Evolutionary conservation across 2,113 vertebrate species (phyloP).

Genomic region (Eurypyga helias): DNA sequence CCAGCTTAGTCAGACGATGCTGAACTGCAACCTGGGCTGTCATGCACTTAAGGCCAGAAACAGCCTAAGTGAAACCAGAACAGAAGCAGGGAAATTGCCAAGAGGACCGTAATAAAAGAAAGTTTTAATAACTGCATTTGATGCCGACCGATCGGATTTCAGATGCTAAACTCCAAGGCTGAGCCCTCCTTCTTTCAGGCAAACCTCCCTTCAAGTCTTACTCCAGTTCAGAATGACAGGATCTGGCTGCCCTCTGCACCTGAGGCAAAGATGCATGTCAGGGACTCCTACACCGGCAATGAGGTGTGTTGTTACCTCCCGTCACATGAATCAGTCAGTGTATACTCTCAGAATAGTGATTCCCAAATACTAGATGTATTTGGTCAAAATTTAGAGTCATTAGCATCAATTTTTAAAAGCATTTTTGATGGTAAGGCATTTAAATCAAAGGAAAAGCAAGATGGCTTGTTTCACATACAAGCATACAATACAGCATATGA

Average conservation of each 20-base stretch:
- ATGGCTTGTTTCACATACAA: background rate
- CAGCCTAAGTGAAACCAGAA: conserved; percentile 60
- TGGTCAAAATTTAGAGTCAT: background rate
- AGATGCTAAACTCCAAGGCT: background rate
- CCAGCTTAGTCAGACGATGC: conserved; percentile 7
- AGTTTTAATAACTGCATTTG: conserved; percentile 38
- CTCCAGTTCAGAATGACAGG: background rate
- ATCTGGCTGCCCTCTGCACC: background rate
- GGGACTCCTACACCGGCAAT: background rate
- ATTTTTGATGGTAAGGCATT: background rate
- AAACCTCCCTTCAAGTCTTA: background rate
- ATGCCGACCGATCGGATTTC: background rate
- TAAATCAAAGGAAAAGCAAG: background rate
- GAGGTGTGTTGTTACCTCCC: background rate
- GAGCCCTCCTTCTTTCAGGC: background rate
- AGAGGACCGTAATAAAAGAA: conserved; percentile 31
- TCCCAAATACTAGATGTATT: background rate
- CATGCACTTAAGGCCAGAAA: conserved; percentile 50
- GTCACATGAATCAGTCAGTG: background rate
- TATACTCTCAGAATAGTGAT: background rate
- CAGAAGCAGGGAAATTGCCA: conserved; percentile 46
- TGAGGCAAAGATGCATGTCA: background rate
- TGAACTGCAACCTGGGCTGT: conserved; percentile 29
- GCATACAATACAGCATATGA: no score
- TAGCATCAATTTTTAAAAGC: background rate